Evolutionary conservation across 2,113 vertebrate genomes (phyloP).

Genomic region (Orientallactaga bullata): DNA sequence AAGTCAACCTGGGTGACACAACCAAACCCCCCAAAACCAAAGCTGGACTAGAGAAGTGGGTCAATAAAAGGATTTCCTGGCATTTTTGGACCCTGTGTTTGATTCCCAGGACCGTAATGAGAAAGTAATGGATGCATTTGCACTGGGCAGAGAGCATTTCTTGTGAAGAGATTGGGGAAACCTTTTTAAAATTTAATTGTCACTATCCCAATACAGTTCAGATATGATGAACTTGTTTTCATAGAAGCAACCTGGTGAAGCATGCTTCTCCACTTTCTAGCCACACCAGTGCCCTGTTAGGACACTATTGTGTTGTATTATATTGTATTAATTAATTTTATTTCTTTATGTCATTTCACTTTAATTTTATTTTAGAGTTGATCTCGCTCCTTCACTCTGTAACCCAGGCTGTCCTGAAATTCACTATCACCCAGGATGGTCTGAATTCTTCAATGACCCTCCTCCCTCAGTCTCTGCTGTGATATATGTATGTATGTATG

Average conservation of each 20-base stretch:
- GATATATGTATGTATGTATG: too few species aligned
- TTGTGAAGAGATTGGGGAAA: not conserved
- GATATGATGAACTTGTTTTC: not conserved
- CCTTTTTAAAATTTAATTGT: not conserved
- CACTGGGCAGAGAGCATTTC: not conserved
- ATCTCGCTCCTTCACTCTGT: too few species aligned
- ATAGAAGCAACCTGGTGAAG: accelerated
- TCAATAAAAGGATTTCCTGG: not conserved
- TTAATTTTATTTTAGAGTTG: too few species aligned
- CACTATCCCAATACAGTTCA: too few species aligned
- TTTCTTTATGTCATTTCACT: too few species aligned
- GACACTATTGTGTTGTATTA: too few species aligned
- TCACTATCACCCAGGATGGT: not conserved
- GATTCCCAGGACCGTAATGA: not conserved
- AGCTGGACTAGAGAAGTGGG: too few species aligned
- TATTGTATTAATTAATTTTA: too few species aligned
- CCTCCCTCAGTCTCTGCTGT: too few species aligned
- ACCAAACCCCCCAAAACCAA: not conserved
- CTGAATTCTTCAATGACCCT: too few species aligned
- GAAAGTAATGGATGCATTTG: constrained; percentile 29
- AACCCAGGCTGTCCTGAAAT: too few species aligned
- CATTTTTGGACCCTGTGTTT: not conserved
- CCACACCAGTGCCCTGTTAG: too few species aligned
- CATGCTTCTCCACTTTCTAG: not conserved
- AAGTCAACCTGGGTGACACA: not conserved